A percentile compares a stretch with the other conserved stretches of the same genome.
phyloP scores from a whole-genome alignment of 2,113 vertebrate species.

The Mandrillus leucophaeus region DNA sequence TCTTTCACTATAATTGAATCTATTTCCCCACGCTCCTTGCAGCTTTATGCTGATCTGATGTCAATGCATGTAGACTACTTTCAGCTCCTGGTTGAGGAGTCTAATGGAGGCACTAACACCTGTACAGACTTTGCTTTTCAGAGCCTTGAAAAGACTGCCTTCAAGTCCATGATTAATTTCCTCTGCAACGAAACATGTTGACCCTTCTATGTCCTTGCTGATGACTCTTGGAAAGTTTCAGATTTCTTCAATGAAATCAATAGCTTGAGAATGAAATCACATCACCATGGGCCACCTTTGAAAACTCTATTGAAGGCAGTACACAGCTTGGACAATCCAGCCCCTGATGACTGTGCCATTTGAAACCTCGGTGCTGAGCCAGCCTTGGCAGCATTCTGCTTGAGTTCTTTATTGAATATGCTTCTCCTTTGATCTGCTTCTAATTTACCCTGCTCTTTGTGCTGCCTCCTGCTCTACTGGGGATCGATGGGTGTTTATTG shows the following conservation, averaged over 20 bases:
- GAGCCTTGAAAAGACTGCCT: constrained; percentile 36
- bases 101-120: constrained; percentile 54
- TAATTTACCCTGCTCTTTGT: constrained; percentile 58
- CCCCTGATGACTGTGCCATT: not conserved
- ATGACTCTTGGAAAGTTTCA: constrained; percentile 63
- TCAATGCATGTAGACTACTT: constrained; percentile 22
- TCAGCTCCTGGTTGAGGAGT: constrained; percentile 47
- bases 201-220: constrained; percentile 47
- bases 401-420: constrained; percentile 55
- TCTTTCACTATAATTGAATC: not conserved
- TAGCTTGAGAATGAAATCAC: constrained; percentile 47
- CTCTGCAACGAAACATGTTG: constrained; percentile 56
- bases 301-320: constrained; percentile 7
- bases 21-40: not conserved
- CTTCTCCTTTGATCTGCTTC: constrained; percentile 59
- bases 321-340: not conserved
- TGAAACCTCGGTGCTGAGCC: constrained; percentile 13
- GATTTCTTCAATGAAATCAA: constrained; percentile 58
- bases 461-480: not conserved
- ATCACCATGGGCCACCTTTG: not conserved
- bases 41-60: not conserved
- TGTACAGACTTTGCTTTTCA: constrained; percentile 20
- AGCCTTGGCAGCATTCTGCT: constrained; percentile 24
- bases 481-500: constrained; percentile 48
- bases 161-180: constrained; percentile 75